phyloP scores from a whole-genome alignment of 2,888 invertebrate species.

The Acleris holmiana region DNA sequence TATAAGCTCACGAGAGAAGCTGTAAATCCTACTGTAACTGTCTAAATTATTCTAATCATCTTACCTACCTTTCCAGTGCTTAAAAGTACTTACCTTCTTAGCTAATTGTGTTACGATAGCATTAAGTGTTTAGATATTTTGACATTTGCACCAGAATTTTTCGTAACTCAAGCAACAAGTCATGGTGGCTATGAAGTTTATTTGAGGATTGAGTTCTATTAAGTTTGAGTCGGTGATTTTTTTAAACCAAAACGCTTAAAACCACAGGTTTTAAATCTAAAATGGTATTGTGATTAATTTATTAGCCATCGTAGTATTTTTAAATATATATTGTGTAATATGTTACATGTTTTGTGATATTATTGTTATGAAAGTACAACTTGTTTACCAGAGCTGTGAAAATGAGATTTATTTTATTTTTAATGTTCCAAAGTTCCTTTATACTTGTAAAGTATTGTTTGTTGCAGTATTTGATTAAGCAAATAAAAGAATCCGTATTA shows the following conservation, averaged over 20 bases:
- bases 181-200: no score
- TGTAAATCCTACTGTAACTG: no score
- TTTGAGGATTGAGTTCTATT: no score
- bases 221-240: no score
- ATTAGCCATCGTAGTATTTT: constrained; percentile 36
- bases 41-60: no score
- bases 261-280: constrained; percentile 29
- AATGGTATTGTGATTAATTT: constrained; percentile 22
- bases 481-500: constrained; percentile 50
- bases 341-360: constrained; percentile 53
- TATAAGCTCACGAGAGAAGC: no score
- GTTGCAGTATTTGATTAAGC: constrained; percentile 51
- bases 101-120: no score
- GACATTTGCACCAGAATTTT: no score
- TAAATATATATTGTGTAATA: constrained; percentile 41
- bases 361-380: constrained; percentile 47
- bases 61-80: no score
- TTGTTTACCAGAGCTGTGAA: constrained; percentile 48
- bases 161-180: no score
- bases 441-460: constrained; percentile 46
- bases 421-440: constrained; percentile 46
- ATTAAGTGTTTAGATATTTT: no score
- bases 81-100: no score
- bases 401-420: constrained; percentile 41
- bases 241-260: constrained; percentile 11